Evolutionary conservation across 2,113 vertebrate species (phyloP), one percentile per base, ranked within the genome.

Genomic region (Phalacrocorax pelagicus): DNA sequence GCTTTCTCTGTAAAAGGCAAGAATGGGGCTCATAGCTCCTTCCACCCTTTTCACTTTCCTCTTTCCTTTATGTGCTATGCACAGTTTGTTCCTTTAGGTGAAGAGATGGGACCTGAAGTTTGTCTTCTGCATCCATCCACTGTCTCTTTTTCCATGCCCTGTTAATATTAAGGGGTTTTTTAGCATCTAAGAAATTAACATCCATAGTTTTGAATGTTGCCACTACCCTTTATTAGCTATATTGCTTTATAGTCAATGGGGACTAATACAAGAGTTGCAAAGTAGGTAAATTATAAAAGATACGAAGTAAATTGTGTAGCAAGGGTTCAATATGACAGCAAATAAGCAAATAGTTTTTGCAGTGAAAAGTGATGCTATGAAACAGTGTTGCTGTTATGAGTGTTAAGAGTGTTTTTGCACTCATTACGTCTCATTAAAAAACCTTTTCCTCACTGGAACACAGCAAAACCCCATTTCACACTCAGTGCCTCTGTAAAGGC

Each of bases 81-180:
- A 34, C 5, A 0, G 0, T 58, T 9, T 80, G 3, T 15, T 86
- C 17, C 32, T 49, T 84, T 4, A 61, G 8, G 5, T 80, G 49
- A 86, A 75, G 30, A 47, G n/a, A n/a, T 36, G 10, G 16, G 8
- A 2, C 20, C 12, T 55, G 54, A 92, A 27, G 10, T 30, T 36
- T 36, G 27, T 12, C 38, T 51, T 78, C 29, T 81, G 27, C 40
- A 40, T 59, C 71, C 24, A 14, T 63, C 66, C 5, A 1, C 19
- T 52, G 6, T 22, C 20, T 86, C 40, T 72, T 93, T 63, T 65
- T 10, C 10, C 5, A 59, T 8, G 3, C 5, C 6, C 30, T 75
- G 13, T 47, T 67, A 75, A 78, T 17, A 67, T 27, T 59, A 67
- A 27, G 19, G 5, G 2, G 13, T 86, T 46, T 30, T 88, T 38